Conservation (phyloP, 2,113 vertebrate species). For the Pholis gunnellus region DNA sequence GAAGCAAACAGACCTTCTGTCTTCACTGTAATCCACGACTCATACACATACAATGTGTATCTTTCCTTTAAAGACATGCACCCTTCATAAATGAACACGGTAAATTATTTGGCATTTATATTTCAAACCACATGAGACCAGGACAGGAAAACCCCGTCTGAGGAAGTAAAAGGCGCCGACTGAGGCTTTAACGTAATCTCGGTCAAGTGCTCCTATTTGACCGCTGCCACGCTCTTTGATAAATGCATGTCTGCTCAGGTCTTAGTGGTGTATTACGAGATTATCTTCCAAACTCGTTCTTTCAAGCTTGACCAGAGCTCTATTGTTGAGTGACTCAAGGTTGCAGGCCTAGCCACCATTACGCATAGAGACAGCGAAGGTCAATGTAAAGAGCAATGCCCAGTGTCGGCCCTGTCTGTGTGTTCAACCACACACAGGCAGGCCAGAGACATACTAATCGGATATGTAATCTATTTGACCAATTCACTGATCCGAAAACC, state of each 20-base stretch:
- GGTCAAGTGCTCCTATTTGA: slow-evolving; percentile 72
- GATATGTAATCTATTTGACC: not conserved
- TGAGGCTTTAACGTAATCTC: slow-evolving; percentile 59
- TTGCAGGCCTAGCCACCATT: slow-evolving; percentile 55
- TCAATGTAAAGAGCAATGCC: slow-evolving; percentile 76
- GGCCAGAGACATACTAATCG: not conserved
- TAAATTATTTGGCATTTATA: slow-evolving; percentile 48
- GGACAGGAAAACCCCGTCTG: slow-evolving; percentile 13
- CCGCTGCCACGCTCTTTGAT: slow-evolving; percentile 50
- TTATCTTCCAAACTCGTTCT: slow-evolving; percentile 42
- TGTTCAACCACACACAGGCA: slow-evolving; percentile 4
- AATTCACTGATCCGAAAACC: not conserved
- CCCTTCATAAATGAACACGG: slow-evolving; percentile 5
- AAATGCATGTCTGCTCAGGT: slow-evolving; percentile 21
- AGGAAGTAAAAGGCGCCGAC: slow-evolving; percentile 31
- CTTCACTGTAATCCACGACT: not conserved
- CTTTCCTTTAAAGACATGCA: not conserved
- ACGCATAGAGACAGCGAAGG: slow-evolving; percentile 69
- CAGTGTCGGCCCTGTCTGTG: slow-evolving; percentile 27
- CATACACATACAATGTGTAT: not conserved
- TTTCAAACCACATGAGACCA: slow-evolving; percentile 33
- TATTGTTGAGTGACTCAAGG: slow-evolving; percentile 31
- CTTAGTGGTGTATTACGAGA: slow-evolving; percentile 43
- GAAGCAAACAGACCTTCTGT: not conserved
- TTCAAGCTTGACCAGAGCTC: slow-evolving; percentile 39